Evolutionary conservation across 2,113 vertebrate genomes (phyloP), one percentile per base, ranked within the genome.

Genomic region (Pycnonotus jocosus): DNA sequence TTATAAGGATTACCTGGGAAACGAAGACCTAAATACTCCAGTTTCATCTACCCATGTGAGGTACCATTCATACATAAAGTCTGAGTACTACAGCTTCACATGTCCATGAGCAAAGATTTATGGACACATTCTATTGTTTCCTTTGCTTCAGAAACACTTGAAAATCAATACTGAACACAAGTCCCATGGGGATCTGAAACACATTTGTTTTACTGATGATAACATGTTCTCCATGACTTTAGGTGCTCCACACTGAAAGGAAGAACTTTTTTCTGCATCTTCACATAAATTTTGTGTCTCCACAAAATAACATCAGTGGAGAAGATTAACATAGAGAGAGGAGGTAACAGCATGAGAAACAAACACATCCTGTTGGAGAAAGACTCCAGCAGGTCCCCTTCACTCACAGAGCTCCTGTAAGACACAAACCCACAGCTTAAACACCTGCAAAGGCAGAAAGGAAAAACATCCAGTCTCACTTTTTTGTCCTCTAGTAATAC

Each of bases 191-290:
- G 70, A 92, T 95, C 54, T 77, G 87, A 93, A 0, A 9, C 54
- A 88, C 60, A 76, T 96, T 96, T 94, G 71, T 81, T 96, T 96
- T 91, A 93, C 79, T 51, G 66, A 37, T 38, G 53, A 31, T 84
- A 17, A 25, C 15, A 2, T 93, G 68, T 88, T 97, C 78, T 40
- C 84, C 69, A 51, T 94, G 96, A 90, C 83, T 72, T 96, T 74
- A 90, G 73, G 89, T 10, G 5, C 58, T 92, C 65, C 33, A 22
- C 57, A 48, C 27, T 68, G 57, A 96, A 93, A 96, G 73, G 22
- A 93, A 91, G 81, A 94, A 35, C 38, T n/a, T 47, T 73, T 17
- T 40, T 94, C 86, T 3, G 1, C 21, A 23, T 64, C 68, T 96
- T 86, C 54, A 91, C 50, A 70, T 54, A 97, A 96, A 80, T 85